Percentiles rank a stretch among this genome's conserved stretches.
phyloP scores from a whole-genome alignment of 2,797 vertebrate genomes.

The Miichthys miiuy region DNA sequence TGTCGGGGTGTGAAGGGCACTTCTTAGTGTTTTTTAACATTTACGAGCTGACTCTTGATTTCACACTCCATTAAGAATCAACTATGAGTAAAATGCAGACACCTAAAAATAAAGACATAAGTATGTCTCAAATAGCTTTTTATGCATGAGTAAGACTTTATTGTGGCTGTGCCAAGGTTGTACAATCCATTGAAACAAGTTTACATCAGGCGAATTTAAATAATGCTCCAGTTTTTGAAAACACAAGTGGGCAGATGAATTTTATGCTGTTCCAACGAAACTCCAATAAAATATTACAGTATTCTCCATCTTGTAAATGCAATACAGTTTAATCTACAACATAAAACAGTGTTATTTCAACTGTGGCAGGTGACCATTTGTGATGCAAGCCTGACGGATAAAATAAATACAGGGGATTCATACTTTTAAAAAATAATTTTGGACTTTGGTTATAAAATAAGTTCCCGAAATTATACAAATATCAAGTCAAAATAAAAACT shows the following conservation, averaged over 20 bases:
- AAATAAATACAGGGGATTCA: slow-evolving; percentile 34
- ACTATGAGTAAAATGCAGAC: slow-evolving; percentile 24
- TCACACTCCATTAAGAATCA: slow-evolving; percentile 26
- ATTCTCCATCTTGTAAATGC: slow-evolving; percentile 1
- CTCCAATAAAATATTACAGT: slow-evolving; percentile 3
- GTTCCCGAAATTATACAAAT: not conserved
- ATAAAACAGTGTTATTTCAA: not conserved
- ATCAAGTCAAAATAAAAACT: not conserved
- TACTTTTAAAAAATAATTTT: slow-evolving; percentile 9
- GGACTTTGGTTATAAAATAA: not conserved
- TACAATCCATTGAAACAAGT: slow-evolving; percentile 19
- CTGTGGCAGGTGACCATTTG: not conserved
- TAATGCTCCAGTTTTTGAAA: slow-evolving; percentile 8
- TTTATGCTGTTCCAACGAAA: not conserved
- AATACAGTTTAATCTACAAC: not conserved
- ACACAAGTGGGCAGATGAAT: slow-evolving; percentile 1
- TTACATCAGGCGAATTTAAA: not conserved
- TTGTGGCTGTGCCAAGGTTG: slow-evolving; percentile 10
- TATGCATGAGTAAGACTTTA: slow-evolving; percentile 29
- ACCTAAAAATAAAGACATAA: slow-evolving; percentile 11
- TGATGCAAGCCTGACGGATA: not conserved
- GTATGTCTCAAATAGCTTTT: not conserved
- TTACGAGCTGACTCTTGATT: slow-evolving; percentile 11
- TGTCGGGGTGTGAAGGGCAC: slow-evolving; percentile 13
- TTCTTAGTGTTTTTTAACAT: slow-evolving; percentile 13